Conservation (phyloP, 2,797 vertebrate species). For the Nyctibius grandis region DNA sequence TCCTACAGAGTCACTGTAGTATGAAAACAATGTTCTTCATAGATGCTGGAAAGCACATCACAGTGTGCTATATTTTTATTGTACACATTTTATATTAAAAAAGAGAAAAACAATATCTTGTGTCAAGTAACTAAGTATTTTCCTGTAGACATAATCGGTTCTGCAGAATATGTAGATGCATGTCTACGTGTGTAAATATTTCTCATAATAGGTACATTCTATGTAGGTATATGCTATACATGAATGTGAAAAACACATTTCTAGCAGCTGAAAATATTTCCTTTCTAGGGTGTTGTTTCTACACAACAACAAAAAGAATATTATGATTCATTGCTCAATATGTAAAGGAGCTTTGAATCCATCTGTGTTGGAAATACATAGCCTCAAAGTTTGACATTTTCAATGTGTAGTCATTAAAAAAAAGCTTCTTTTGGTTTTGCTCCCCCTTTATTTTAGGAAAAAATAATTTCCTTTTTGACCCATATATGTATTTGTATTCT, state of each 20-base stretch:
- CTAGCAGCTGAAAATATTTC: not conserved
- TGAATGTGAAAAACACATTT: not conserved
- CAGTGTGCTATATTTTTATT: not conserved
- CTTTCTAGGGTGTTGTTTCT: not conserved
- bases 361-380: not conserved
- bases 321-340: not conserved
- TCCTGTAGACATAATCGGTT: not conserved
- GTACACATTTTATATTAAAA: not conserved
- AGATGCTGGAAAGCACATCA: not conserved
- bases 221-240: too few relatives aligned
- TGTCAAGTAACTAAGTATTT: not conserved
- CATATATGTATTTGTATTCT: not conserved
- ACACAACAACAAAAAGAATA: not conserved
- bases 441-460: not conserved
- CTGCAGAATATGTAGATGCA: not conserved
- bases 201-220: not conserved
- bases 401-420: not conserved
- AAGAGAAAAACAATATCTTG: not conserved
- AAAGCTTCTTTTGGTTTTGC: not conserved
- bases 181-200: not conserved
- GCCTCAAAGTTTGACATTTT: not conserved
- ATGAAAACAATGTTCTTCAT: not conserved
- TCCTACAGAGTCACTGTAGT: not conserved
- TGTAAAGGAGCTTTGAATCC: not conserved
- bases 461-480: not conserved